phyloP scores from a whole-genome alignment of 2,113 vertebrate genomes.

The Lipotes vexillifer region DNA sequence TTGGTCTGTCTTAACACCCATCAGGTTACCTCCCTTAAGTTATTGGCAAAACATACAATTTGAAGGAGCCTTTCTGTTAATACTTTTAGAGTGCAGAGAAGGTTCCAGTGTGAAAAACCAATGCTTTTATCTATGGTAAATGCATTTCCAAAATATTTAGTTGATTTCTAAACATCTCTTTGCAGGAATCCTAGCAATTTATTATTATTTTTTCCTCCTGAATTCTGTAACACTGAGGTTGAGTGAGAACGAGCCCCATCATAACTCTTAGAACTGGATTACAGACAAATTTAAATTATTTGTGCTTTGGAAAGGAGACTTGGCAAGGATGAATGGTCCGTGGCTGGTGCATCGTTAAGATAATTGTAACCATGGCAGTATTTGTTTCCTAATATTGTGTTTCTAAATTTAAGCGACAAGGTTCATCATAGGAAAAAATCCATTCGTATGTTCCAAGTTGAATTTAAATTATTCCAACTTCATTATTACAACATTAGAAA shows the following conservation, averaged over 20 bases:
- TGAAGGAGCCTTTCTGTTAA: not conserved
- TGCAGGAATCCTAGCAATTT: not conserved
- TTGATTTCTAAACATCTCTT: not conserved
- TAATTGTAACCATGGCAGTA: not conserved
- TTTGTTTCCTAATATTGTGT: not conserved
- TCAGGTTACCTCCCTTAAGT: not conserved
- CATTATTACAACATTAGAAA: not conserved
- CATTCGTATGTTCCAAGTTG: not conserved
- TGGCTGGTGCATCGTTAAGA: not conserved
- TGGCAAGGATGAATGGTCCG: not conserved
- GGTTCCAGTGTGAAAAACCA: not conserved
- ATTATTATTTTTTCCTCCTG: not conserved
- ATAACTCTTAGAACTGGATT: not conserved
- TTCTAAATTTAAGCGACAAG: not conserved
- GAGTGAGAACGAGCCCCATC: not conserved
- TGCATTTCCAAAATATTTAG: not conserved
- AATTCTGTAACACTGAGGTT: not conserved
- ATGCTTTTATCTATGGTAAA: not conserved
- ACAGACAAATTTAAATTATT: not conserved
- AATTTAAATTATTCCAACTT: not conserved
- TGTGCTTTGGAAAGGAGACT: not conserved
- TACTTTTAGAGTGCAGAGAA: not conserved
- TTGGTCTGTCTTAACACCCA: fast-evolving
- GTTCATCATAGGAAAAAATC: not conserved
- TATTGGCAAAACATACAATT: not conserved